These are phyloP conservation scores for Eudemis profundana DNA, from an alignment of 2,888 invertebrate species.

Conservation along the genomic window DNA sequence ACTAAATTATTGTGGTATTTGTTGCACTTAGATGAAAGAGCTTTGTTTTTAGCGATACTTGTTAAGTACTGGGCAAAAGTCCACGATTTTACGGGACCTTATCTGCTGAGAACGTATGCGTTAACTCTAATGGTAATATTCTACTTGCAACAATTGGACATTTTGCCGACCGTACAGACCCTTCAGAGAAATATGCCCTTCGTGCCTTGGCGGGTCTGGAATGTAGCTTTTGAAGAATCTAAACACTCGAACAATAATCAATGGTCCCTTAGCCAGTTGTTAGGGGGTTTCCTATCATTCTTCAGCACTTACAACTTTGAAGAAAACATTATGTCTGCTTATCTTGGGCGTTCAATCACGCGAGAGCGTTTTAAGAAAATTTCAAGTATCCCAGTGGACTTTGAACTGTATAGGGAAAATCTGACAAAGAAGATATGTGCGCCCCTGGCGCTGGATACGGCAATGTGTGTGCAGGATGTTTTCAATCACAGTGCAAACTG, in stretches of 20 bases:
- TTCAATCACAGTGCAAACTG: conserved; percentile 80
- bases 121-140: conserved; percentile 86
- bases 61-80: conserved; percentile 88
- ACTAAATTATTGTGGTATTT: conserved; percentile 84
- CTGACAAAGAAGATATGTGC: conserved; percentile 46
- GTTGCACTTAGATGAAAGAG: conserved; percentile 76
- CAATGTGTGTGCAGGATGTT: conserved; percentile 84
- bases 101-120: conserved; percentile 86
- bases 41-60: conserved; percentile 83
- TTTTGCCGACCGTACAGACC: conserved; percentile 77
- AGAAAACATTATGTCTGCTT: conserved; percentile 81
- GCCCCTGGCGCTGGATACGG: conserved; percentile 54
- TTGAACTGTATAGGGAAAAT: conserved; percentile 62
- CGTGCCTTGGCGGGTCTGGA: conserved; percentile 73
- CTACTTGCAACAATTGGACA: conserved; percentile 84
- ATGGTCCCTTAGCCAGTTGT: conserved; percentile 66
- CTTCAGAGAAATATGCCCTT: conserved; percentile 61
- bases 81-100: conserved; percentile 76
- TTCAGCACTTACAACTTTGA: conserved; percentile 82
- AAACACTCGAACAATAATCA: conserved; percentile 52
- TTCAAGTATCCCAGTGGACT: conserved; percentile 48
- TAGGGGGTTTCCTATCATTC: conserved; percentile 86
- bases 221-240: conserved; percentile 72
- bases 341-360: conserved; percentile 75
- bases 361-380: conserved; percentile 58